Base-by-base conservation (phyloP, 2,113 vertebrate genomes). In the Ptilonorhynchus violaceus region DNA sequence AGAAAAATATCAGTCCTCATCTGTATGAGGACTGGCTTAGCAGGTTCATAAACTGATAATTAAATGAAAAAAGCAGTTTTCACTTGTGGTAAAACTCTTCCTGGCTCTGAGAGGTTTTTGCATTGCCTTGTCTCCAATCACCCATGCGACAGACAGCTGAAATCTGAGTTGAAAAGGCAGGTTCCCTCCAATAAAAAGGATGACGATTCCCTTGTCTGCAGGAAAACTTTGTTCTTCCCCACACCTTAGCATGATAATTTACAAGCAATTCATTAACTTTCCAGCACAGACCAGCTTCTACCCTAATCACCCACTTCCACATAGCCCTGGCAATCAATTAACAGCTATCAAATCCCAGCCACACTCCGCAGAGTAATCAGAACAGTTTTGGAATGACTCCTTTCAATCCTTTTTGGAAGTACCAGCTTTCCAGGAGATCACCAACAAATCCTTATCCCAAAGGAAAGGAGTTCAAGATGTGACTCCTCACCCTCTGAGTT, bases 341-440 rank as follows among this genome's bases (percentile, higher is more conserved):
- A 44, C 20, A 83, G 28, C 46, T 20, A 4, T 10, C 52, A 76
- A 64, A 68, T 6, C 33, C 49, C 53, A 90, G 39, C 13, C 25
- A 70, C 3, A 3, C 31, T 33, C 50, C 27, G 33, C 11, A 82
- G 31, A 16, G 4, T 3, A 30, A 55, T 1, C 1, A 1, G 17
- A 88, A n/a, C 35, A 31, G 30, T 8, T 85, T 24, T 47, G 22
- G 30, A 68, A 83, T 13, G 19, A 78, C 16, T 56, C 50, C 37
- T 44, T 39, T 73, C 42, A 37, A 25, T 10, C 15, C 10, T n/a
- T 46, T 72, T 16, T 74, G 11, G 13, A 76, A 39, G 19, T 19
- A 68, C 10, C 2, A 2, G 31, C 30, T 85, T 53, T 63, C 46
- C 42, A 79, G 16, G 39, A 4, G 2, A 68, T 18, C 44, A 49